Conservation (phyloP, 2,113 vertebrate species). For the Morone chrysops region DNA sequence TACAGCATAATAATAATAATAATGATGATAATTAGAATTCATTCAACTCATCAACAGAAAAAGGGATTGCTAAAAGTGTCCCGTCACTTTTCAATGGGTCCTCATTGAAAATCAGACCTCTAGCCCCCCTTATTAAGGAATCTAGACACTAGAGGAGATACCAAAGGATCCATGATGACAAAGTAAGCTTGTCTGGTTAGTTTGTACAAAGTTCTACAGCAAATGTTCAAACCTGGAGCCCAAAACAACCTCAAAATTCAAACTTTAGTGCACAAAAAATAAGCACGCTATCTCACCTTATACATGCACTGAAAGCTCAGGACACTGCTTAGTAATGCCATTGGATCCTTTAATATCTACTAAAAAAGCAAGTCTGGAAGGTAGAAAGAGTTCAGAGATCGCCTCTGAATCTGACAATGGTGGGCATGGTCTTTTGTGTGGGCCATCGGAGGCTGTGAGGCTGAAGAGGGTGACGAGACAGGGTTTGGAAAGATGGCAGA, state of each 20-base stretch:
- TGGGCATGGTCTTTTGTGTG: slow-evolving; percentile 25
- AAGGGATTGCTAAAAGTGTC: slow-evolving; percentile 24
- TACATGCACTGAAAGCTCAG: slow-evolving; percentile 44
- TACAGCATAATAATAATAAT: slow-evolving; percentile 44
- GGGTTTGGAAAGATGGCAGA: slow-evolving; percentile 17
- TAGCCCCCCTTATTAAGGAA: slow-evolving; percentile 8
- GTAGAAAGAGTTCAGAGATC: slow-evolving; percentile 24
- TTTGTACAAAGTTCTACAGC: slow-evolving; percentile 13
- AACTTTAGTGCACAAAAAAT: slow-evolving; percentile 37
- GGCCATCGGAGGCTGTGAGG: slow-evolving; percentile 36
- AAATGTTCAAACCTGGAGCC: background rate
- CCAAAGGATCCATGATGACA: slow-evolving; percentile 31
- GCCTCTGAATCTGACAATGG: slow-evolving; percentile 16
- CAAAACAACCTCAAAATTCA: slow-evolving; percentile 10
- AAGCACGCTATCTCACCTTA: slow-evolving; percentile 3
- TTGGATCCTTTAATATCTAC: slow-evolving; percentile 38
- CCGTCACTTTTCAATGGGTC: slow-evolving; percentile 24
- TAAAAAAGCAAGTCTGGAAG: slow-evolving; percentile 30
- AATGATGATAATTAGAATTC: slow-evolving; percentile 26
- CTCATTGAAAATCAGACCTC: slow-evolving; percentile 53
- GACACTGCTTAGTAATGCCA: slow-evolving; percentile 24
- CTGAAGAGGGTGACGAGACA: slow-evolving; percentile 24
- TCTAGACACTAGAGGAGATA: slow-evolving; percentile 38
- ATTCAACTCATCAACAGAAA: slow-evolving; percentile 42
- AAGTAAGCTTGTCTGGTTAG: background rate